phyloP scores from a whole-genome alignment of 2,888 invertebrate species.

The Andrena fulva region DNA sequence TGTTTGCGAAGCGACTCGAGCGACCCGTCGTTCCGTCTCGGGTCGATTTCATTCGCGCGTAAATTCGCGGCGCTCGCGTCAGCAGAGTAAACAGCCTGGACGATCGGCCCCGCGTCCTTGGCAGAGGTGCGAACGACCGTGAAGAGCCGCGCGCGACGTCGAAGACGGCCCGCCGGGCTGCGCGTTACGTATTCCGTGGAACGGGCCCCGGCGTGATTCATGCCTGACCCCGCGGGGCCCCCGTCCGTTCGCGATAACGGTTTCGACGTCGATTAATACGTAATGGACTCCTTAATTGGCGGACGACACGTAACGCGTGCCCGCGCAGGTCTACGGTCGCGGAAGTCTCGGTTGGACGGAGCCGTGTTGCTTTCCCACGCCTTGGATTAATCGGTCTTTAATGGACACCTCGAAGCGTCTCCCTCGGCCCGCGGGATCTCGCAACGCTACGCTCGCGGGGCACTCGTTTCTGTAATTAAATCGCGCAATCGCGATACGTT shows the following conservation, averaged over 20 bases:
- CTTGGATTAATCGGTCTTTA: constrained; percentile 31
- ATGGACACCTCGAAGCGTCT: constrained; percentile 14
- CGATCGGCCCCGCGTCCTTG: constrained; percentile 48
- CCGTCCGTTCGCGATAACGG: constrained; percentile 62
- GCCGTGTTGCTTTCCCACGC: constrained; percentile 61
- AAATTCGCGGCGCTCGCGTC: not conserved
- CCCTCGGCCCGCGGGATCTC: not conserved
- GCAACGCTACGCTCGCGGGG: not conserved
- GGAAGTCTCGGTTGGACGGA: constrained; percentile 39
- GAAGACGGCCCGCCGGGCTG: not conserved
- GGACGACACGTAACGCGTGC: constrained; percentile 60
- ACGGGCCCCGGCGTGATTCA: constrained; percentile 57
- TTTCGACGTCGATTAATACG: constrained; percentile 69
- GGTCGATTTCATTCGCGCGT: not conserved
- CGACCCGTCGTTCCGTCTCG: constrained; percentile 4
- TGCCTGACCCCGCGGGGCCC: constrained; percentile 57
- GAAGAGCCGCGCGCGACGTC: constrained; percentile 23
- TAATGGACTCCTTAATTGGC: constrained; percentile 69
- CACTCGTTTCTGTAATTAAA: not conserved
- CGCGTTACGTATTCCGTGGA: constrained; percentile 44
- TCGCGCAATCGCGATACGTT: not conserved
- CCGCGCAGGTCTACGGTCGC: constrained; percentile 35
- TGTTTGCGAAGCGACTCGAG: constrained; percentile 2
- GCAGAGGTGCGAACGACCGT: constrained; percentile 62
- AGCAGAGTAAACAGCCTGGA: not conserved